Evolutionary conservation across 2,888 invertebrate species (phyloP), one percentile per base, ranked within the genome.

Genomic region (Pollenia griseotomentosa): DNA sequence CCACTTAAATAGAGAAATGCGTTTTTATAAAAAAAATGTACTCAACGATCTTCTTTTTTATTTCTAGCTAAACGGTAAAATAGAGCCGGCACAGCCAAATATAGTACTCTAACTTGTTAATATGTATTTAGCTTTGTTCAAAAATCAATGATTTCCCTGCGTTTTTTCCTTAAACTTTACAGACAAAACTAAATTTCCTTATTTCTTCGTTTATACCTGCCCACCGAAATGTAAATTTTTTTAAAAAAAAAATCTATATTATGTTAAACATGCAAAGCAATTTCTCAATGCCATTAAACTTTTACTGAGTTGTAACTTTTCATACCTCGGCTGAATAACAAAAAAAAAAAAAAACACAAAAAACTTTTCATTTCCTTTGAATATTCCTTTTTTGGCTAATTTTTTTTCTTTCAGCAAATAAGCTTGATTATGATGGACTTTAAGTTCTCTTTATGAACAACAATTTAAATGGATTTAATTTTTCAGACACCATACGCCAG

Each of bases 241-340:
- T 16, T 19, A 10, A 8, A 40, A 65, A 59, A 63, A 57, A 66
- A 65, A 68, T 78, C 46, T 51, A 75, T 48, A 68, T 77, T 77
- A 73, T 55, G 46, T 74, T 65, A 48, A 70, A 87, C 87, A 85
- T 82, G 85, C 82, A 85, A 87, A 71, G 79, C 79, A 87, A 87
- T 87, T 87, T 87, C 85, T 87, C 87, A 87, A 85, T 83, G 87
- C 75, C 87, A 81, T 77, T 59, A 85, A 85, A 87, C 63, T 82
- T 85, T 85, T 82, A 71, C 78, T 53, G 42, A 65, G n/a, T 70
- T 48, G 46, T 74, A 75, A 75, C 65, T 74, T 61, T 87, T 85
- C 61, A 53, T 63, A 23, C 12, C 53, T 68, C 44, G 57, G 63
- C 23, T 51, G n/a, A 23, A 23, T n/a, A n/a, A 2, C 23, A 23